A percentile compares a stretch with the other conserved stretches of the same genome.
phyloP scores from a whole-genome alignment of 2,888 invertebrate genomes.

The Phasia obesa region DNA sequence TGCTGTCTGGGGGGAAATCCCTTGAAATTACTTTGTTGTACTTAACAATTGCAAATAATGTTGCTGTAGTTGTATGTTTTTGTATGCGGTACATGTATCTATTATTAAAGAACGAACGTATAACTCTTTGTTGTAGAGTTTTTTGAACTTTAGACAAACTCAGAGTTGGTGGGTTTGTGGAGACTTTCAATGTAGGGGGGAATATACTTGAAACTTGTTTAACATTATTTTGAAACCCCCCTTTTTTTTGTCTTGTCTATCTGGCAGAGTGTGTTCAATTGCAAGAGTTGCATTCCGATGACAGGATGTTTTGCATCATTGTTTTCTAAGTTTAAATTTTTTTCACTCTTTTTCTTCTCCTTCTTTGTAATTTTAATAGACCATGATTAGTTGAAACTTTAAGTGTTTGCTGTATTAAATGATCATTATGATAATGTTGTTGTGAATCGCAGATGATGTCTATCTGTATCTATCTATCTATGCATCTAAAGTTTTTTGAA shows the following conservation, averaged over 20 bases:
- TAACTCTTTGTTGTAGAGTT: conserved; percentile 61
- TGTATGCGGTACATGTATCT: conserved; percentile 25
- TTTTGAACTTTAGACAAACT: conserved; percentile 63
- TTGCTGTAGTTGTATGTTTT: conserved; percentile 11
- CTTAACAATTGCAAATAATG: conserved; percentile 48
- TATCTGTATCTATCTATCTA: conserved; percentile 37
- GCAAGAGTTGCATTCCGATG: conserved; percentile 35
- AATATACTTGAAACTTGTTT: conserved; percentile 51
- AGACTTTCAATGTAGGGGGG: conserved; percentile 31
- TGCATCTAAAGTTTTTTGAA: conserved; percentile 46
- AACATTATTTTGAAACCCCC: conserved; percentile 14
- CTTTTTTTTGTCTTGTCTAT: background rate
- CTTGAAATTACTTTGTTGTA: conserved; percentile 21
- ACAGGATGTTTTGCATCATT: conserved; percentile 55
- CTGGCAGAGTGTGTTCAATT: conserved; percentile 14
- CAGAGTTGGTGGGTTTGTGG: conserved; percentile 39
- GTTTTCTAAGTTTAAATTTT: conserved; percentile 4
- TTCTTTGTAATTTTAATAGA: conserved; percentile 41
- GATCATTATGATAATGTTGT: conserved; percentile 30
- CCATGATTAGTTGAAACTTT: conserved; percentile 56
- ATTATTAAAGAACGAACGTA: conserved; percentile 32
- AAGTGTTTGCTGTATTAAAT: conserved; percentile 46
- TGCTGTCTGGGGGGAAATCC: conserved; percentile 49
- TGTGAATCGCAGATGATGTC: conserved; percentile 23
- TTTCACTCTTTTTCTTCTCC: background rate